phyloP scores from a whole-genome alignment of 2,888 invertebrate genomes.

The Incurvaria masculella region DNA sequence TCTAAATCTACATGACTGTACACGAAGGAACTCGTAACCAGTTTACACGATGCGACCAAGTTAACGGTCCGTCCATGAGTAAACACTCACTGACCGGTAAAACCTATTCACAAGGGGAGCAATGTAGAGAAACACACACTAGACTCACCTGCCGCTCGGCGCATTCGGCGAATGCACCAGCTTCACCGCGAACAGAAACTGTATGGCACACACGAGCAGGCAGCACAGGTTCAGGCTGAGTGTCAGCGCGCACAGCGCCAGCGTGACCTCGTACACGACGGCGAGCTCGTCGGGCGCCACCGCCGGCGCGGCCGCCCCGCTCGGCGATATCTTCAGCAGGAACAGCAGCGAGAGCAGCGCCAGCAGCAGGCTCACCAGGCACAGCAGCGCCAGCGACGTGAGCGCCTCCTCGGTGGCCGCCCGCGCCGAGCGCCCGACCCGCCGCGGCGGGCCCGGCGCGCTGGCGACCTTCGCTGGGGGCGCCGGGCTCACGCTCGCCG shows the following conservation, averaged over 20 bases:
- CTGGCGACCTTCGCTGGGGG: conserved; percentile 49
- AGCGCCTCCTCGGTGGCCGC: conserved; percentile 67
- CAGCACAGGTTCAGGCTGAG: conserved; percentile 88
- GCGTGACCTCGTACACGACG: conserved; percentile 87
- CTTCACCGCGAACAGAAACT: conserved; percentile 92
- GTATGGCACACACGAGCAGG: conserved; percentile 88
- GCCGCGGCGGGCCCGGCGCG: conserved; percentile 29
- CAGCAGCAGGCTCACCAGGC: conserved; percentile 79
- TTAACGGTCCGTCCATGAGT: too few relatives aligned
- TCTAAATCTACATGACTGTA: too few relatives aligned
- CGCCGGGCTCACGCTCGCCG: conserved; percentile 58
- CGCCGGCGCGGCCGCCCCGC: conserved; percentile 56
- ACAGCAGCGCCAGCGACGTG: conserved; percentile 80
- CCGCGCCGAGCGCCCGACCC: conserved; percentile 29
- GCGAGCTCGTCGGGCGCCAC: conserved; percentile 73
- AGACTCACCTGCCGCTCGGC: conserved; percentile 65
- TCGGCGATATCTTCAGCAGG: conserved; percentile 77
- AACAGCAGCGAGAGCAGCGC: conserved; percentile 83
- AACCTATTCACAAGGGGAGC: too few relatives aligned
- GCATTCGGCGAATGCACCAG: conserved; percentile 83
- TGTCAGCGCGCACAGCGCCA: conserved; percentile 86
- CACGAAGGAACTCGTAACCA: too few relatives aligned
- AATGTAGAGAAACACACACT: too few relatives aligned
- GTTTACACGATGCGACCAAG: too few relatives aligned
- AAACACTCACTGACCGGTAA: too few relatives aligned